Evolutionary conservation across 2,113 vertebrate genomes (phyloP), one percentile per base, ranked within the genome.

Genomic region (Apteryx mantelli): DNA sequence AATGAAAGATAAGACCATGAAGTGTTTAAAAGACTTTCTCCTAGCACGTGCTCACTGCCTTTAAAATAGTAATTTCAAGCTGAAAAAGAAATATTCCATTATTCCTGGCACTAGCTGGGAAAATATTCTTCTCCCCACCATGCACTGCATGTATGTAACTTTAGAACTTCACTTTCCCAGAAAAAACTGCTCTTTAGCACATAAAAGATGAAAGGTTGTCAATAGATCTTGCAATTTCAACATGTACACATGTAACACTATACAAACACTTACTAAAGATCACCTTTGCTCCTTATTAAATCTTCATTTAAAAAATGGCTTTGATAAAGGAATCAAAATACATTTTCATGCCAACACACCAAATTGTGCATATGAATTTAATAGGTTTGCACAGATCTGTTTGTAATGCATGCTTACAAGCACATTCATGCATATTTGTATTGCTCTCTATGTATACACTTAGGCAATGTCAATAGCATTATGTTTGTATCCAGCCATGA

Each of bases 191-290:
- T 88, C 18, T 75, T 86, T 74, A 71, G 88, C 50, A 70, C 24
- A 61, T 61, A 80, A 38, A 73, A 95, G 46, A 64, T 52, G 16
- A 81, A 83, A 86, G 25, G 55, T 32, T 74, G 65, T 48, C 5
- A 80, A 24, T 7, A 88, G 34, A 55, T 91, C 46, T 74, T 88
- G 28, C 56, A 50, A 81, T 76, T 92, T 77, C 63, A 74, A 36
- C 25, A 77, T 0, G 0, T 11, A 52, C 34, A 12, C 44, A 55
- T 42, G 7, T 22, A 61, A 66, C 1, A 0, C 38, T 70, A 85
- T 94, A 78, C 28, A 75, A 86, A 69, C 0, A 1, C 16, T 55
- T 76, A 20, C 40, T 63, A 42, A 86, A 80, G 64, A 89, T 34
- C 9, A 68, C 74, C 30, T 78, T 73, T 70, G 46, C 68, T 79